Evolutionary conservation across 1,140 invertebrate genomes (phyloP), one percentile per base, ranked within the genome.

Genomic region (Anastrepha obliqua): DNA sequence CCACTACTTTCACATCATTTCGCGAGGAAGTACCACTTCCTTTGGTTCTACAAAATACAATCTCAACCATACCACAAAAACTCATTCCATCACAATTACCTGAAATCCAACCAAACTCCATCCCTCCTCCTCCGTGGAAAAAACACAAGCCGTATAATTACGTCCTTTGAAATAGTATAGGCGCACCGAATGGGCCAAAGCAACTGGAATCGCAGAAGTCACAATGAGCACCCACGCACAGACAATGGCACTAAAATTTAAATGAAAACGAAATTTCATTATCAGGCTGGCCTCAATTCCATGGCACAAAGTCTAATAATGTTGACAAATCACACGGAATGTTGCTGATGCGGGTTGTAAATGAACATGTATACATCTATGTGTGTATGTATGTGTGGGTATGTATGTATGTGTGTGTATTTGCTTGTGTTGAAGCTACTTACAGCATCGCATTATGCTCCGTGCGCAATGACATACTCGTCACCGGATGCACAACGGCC

Each of bases 401-500:
- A 64, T 13, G 44, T 29, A 62, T 39, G 47, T 64, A 55, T 58
- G 42, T 20, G 11, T 17, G 42, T 17, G 29, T 29, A 1, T 29
- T 29, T 29, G 29, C 29, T 29, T 55, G 51, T 51, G 2, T 3
- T 47, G 2, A 11, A 65, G 2, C 39, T 65, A 92, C 92, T 93
- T 90, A 93, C 90, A 94, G 89, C 58, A 94, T 91, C 0, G 98
- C 97, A 93, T 99, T 98, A 74, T 94, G 95, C 92, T 98, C 97
- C 1, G 97, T 99, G 86, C 98, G 95, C 89, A 96, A 95, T 0
- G 97, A 96, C 95, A 98, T 98, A 81, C 97, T 98, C 1, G 96
- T 95, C 87, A 99, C 97, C 0, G 98, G 98, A 94, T 98, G 97
- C 0, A 99, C 98, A 11, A 99, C 98, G 39, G 98, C 98, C 90